Evolutionary conservation across 2,797 vertebrate species (phyloP), one percentile per base, ranked within the genome.

Genomic region (Sphenodon punctatus): DNA sequence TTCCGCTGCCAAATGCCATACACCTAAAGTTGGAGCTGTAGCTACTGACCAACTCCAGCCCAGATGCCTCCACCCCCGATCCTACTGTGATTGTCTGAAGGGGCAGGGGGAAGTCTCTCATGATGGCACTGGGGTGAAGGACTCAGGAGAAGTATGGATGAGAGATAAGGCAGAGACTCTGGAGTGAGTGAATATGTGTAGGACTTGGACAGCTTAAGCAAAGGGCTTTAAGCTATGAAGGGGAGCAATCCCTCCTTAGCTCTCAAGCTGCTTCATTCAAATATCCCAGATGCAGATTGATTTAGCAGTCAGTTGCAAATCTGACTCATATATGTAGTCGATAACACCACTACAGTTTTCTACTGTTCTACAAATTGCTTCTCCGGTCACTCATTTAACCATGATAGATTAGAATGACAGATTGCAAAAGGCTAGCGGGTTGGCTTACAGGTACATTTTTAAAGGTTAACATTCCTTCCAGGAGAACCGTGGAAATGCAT

Each of bases 331-430:
- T 65, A 38, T 67, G n/a, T n/a, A 77, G 79, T 87, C 85, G 75
- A 75, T 80, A 77, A 38, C 1, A 84, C 49, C 66, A 51, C 14
- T 68, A 63, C n/a, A 27, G 10, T 81, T 87, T 88, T 65, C 49
- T 81, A 74, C 71, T 1, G 0, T 49, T 87, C 38, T 85, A 77
- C 80, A 88, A 77, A 86, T 85, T 53, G 55, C 77, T 87, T 76
- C 77, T 34, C 67, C 83, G 66, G 63, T 59, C 3, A 1, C 22
- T 64, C 17, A 74, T 86, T 83, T 88, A 81, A 79, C 36, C 39
- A 45, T 34, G 75, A 64, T 46, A 67, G 80, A 90, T 86, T 76
- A 88, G 76, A 87, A 89, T 84, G 72, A 80, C 77, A 89, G 69
- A 82, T 74, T 88, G 63, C 30, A 46, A 46, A 15, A 34, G 46